Conservation (phyloP, 92 coral and sea anemone species). For the Pocillopora meandrina region DNA sequence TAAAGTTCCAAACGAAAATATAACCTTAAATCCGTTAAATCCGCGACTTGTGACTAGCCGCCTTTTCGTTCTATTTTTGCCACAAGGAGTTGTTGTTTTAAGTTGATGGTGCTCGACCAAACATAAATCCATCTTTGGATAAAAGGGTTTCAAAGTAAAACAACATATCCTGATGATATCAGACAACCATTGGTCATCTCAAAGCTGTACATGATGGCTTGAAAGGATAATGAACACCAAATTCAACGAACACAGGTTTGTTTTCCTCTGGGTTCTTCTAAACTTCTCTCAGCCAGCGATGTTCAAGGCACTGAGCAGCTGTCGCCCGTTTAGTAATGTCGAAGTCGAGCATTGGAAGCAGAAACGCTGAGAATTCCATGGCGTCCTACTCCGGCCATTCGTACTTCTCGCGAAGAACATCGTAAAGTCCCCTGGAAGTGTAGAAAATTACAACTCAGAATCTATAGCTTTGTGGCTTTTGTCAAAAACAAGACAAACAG, state of each 20-base stretch:
- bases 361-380: no score
- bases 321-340: slow-evolving; percentile 85
- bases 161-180: neutral
- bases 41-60: neutral
- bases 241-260: neutral
- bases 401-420: no score
- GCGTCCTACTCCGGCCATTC: no score
- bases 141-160: neutral
- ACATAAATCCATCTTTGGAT: neutral
- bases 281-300: slow-evolving; percentile 84
- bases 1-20: neutral
- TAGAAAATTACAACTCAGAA: neutral
- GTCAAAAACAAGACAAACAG: no score
- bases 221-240: neutral
- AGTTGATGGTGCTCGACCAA: neutral
- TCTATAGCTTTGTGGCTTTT: neutral
- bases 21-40: neutral
- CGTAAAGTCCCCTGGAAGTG: no score
- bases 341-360: slow-evolving; percentile 93
- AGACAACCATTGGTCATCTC: neutral
- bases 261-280: neutral
- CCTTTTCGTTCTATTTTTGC: neutral
- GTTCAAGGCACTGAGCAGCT: slow-evolving; percentile 86
- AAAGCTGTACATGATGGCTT: neutral
- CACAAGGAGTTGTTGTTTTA: neutral